Percentiles rank a stretch among this genome's conserved stretches.
Conservation (phyloP, 2,797 vertebrate species). For the Carcharodon carcharias region DNA sequence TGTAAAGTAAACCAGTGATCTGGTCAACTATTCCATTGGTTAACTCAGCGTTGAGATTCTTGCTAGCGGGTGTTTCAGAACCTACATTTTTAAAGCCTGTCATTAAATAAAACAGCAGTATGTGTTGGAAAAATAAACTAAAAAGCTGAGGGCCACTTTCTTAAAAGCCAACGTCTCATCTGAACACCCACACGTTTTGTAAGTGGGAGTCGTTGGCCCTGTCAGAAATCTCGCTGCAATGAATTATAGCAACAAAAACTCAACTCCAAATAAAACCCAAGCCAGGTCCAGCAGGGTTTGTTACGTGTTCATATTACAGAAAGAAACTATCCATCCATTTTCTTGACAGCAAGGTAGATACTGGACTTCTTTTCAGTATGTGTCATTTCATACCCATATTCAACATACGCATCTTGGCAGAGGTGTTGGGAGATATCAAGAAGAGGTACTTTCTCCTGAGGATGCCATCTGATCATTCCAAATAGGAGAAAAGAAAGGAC, state of each 20-base stretch:
- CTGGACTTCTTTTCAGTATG: background rate
- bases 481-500: background rate
- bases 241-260: background rate
- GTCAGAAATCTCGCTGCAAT: background rate
- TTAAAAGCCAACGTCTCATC: background rate
- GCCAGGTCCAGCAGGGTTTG: background rate
- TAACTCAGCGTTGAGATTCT: background rate
- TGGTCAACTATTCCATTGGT: background rate
- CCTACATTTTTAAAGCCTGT: background rate
- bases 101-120: background rate
- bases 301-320: background rate
- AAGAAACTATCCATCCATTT: background rate
- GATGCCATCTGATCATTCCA: background rate
- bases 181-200: background rate
- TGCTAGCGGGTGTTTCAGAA: background rate
- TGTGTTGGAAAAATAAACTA: background rate
- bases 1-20: background rate
- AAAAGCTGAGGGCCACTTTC: background rate
- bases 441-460: background rate
- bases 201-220: too few relatives aligned
- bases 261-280: background rate
- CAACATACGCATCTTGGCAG: background rate
- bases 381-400: background rate
- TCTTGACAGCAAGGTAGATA: background rate
- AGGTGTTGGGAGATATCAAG: background rate